These are phyloP conservation scores for Sebastes itinus DNA, from an alignment of 2,797 vertebrate species.

Conservation along the genomic window DNA sequence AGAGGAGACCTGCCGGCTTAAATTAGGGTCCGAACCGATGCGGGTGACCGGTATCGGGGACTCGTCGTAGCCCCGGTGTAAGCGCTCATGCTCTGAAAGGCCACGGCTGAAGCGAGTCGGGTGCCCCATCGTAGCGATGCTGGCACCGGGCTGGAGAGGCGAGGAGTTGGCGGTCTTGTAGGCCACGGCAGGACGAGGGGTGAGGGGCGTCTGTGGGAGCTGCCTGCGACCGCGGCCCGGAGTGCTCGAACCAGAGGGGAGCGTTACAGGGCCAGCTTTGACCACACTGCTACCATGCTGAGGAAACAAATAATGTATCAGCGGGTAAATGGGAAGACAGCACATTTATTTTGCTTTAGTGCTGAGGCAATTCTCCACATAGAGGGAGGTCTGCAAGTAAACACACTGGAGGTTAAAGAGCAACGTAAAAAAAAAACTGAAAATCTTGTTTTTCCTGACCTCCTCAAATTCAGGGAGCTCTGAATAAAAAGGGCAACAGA, in stretches of 20 bases:
- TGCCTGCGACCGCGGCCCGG: constrained; percentile 91
- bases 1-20: constrained; percentile 80
- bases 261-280: constrained; percentile 85
- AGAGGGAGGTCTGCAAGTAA: neutral
- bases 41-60: constrained; percentile 82
- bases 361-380: neutral
- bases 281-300: constrained; percentile 86
- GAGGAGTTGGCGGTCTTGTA: constrained; percentile 96
- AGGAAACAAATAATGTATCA: neutral
- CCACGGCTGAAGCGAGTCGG: constrained; percentile 88
- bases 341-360: neutral
- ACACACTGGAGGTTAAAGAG: neutral
- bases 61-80: constrained; percentile 77
- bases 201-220: constrained; percentile 96
- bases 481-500: neutral
- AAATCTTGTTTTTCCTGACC: neutral
- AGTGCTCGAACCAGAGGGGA: constrained; percentile 88
- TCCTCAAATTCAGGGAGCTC: too few species aligned
- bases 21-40: constrained; percentile 89
- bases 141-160: constrained; percentile 82
- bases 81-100: constrained; percentile 90
- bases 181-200: constrained; percentile 93
- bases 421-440: neutral
- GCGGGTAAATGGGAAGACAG: neutral
- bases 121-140: constrained; percentile 56